Evolutionary conservation across 2,113 vertebrate genomes (phyloP), one percentile per base, ranked within the genome.

Genomic region (Ibidorhyncha struthersii): DNA sequence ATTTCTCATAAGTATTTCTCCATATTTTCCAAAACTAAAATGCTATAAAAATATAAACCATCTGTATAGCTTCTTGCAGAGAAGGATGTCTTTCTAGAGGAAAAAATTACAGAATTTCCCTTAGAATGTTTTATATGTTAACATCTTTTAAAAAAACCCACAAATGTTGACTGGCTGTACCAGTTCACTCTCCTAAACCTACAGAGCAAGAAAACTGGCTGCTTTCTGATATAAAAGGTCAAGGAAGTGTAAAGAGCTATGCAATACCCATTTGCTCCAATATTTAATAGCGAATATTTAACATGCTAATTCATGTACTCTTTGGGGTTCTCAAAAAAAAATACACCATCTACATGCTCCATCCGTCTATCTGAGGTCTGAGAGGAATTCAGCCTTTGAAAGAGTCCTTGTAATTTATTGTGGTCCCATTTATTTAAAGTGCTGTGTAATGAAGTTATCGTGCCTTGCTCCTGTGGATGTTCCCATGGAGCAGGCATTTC

Each of bases 11-110:
- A 89, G 10, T 89, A 65, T 69, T 93, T 89, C 25, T 92, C 65
- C n/a, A 26, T 77, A 65, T 69, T 92, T 95, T 84, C 52, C 52
- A 78, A 95, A 93, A 83, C 21, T 73, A 59, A 85, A 87, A 82
- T 76, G 17, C 69, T 69, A 65, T 19, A 80, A 89, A 92, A 85
- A 72, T 79, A 74, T 38, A 61, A 86, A 90, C 38, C 38, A 76
- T 72, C 61, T 84, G 14, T 58, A 61, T 45, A 61, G 30, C 34
- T 92, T 83, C 36, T 87, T 61, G 13, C 12, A 58, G 50, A 65
- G 38, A 67, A 86, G 8, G 26, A 11, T 83, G 32, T 83, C 76
- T 55, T 41, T 90, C 43, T 36, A 34, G 21, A 55, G 43, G 21
- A 71, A 91, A 92, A 76, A 76, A n/a, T 4, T 36, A 40, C 10